Evolutionary conservation across 2,797 vertebrate genomes (phyloP), one percentile per base, ranked within the genome.

Genomic region (Channa striata): DNA sequence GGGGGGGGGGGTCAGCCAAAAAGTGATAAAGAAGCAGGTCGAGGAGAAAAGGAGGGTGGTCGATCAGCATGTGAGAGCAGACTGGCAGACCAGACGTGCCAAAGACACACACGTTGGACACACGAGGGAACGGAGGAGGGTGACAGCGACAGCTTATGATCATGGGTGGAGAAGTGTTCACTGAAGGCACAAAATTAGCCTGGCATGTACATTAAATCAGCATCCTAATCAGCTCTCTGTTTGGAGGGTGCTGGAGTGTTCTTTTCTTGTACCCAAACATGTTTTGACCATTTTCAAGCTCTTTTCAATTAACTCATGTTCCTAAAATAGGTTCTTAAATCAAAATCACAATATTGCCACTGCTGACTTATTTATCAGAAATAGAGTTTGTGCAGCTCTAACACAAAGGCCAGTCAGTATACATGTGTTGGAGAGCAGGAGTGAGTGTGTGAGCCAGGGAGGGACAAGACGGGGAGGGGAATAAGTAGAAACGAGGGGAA

Each of bases 1-100:
- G 34, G 21, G 42, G 25, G 21, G 40, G 23, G 19, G 13, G 50
- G 77, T 59, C 72, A 73, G 82, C 68, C 74, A 86, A 81, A 80
- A 53, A 80, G 46, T 36, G 50, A 61, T 65, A 83, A 72, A 83
- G 78, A 82, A 85, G 80, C 83, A 89, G 81, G 83, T 83, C 81
- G 86, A 74, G 53, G 66, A 81, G 44, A 70, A 68, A 78, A 57
- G 59, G 70, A 77, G 78, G 72, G 46, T 13, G 36, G 70, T 36
- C 4, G 66, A 60, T 63, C 44, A 87, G 78, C 83, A 78, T 70
- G 78, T 74, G 80, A 86, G 69, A 77, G 80, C 82, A 72, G 36
- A 78, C 76, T 82, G 80, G 68, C 70, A 80, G 79, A 66, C 58
- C 68, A 33, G 76, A 84, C 21, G 62, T 81, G 77, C 74, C 87